These are phyloP conservation scores for Thecophora atra DNA, from an alignment of 2,888 invertebrate genomes.

Conservation along the genomic window DNA sequence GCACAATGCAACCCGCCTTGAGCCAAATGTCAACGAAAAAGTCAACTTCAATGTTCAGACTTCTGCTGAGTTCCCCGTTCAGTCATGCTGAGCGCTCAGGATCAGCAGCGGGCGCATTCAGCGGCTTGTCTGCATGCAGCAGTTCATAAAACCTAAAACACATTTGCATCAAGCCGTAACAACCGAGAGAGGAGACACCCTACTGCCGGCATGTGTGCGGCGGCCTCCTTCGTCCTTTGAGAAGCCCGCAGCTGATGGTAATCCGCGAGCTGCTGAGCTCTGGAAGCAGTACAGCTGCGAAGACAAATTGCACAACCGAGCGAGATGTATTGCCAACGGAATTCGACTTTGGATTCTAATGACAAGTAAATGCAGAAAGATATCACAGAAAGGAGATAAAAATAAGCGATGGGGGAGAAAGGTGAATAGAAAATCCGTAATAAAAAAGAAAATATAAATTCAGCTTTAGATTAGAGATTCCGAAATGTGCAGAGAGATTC, in stretches of 20 bases:
- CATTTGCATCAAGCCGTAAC: background rate
- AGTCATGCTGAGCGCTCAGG: background rate
- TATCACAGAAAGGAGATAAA: background rate
- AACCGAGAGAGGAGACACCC: background rate
- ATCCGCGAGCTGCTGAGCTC: constrained; percentile 33
- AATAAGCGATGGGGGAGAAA: no score
- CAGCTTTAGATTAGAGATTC: background rate
- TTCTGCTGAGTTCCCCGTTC: background rate
- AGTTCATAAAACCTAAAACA: background rate
- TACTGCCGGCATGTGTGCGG: background rate
- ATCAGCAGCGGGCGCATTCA: background rate
- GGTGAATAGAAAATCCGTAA: background rate
- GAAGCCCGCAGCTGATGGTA: background rate
- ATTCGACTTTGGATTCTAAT: constrained; percentile 46
- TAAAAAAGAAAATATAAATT: background rate
- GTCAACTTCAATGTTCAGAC: background rate
- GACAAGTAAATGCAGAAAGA: constrained; percentile 6
- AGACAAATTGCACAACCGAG: constrained; percentile 61
- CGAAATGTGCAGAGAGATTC: background rate
- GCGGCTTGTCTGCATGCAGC: background rate
- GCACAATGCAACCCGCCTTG: background rate
- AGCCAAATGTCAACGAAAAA: background rate
- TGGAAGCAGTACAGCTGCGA: constrained; percentile 52
- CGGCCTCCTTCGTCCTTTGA: background rate
- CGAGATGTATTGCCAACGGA: constrained; percentile 53